Percentiles rank a stretch among this genome's conserved stretches.
Evolutionary conservation across 2,888 invertebrate genomes (phyloP).

Genomic region (Plutella xylostella): DNA sequence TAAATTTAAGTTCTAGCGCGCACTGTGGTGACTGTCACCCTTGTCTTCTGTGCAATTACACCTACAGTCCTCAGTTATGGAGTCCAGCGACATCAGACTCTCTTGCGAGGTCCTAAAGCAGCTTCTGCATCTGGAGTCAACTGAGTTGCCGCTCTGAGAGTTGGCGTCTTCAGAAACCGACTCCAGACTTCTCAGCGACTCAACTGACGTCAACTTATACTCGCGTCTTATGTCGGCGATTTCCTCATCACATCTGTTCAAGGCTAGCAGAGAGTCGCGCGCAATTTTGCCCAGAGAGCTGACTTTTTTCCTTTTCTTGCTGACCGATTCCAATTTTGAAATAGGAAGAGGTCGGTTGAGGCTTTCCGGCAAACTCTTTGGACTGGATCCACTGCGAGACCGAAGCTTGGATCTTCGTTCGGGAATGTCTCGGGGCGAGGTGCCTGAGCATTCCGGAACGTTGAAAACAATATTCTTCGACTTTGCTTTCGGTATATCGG

Average conservation of each 20-base stretch:
- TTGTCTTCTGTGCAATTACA: conserved; percentile 44
- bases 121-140: conserved; percentile 49
- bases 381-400: conserved; percentile 50
- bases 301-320: conserved; percentile 52
- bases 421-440: conserved; percentile 55
- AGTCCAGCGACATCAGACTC: conserved; percentile 57
- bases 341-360: conserved; percentile 50
- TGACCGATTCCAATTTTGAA: conserved; percentile 39
- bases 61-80: conserved; percentile 54
- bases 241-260: conserved; percentile 62
- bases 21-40: conserved; percentile 15
- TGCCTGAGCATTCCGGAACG: conserved; percentile 37
- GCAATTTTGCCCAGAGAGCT: conserved; percentile 60
- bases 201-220: conserved; percentile 54
- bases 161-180: conserved; percentile 60
- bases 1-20: not conserved
- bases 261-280: conserved; percentile 50
- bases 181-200: conserved; percentile 52
- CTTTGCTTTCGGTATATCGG: conserved; percentile 37
- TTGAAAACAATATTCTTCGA: conserved; percentile 50
- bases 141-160: conserved; percentile 53
- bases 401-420: conserved; percentile 41
- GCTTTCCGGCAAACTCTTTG: conserved; percentile 58
- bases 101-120: conserved; percentile 56
- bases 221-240: conserved; percentile 55